Conservation (phyloP, 2,113 vertebrate genomes). For the Brevimyrus niger region DNA sequence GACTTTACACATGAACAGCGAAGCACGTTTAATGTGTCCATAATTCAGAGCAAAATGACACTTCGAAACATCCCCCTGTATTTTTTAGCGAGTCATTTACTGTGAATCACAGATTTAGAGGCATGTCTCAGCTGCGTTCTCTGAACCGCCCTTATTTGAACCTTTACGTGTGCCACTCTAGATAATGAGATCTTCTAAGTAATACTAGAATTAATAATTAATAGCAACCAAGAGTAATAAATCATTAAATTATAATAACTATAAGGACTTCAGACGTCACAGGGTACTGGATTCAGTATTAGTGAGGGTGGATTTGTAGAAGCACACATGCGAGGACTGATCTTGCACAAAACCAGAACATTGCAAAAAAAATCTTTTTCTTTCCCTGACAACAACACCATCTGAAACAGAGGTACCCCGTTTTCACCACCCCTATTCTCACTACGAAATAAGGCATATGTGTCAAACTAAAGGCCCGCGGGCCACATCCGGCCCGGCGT, state of each 20-base stretch:
- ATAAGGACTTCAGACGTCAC: not conserved
- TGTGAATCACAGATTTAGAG: not conserved
- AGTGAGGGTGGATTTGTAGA: not conserved
- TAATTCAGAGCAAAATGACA: not conserved
- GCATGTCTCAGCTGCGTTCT: not conserved
- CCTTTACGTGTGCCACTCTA: not conserved
- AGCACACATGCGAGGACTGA: not conserved
- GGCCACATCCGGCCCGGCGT: too few relatives aligned
- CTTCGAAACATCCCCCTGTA: not conserved
- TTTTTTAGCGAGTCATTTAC: not conserved
- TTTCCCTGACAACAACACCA: not conserved
- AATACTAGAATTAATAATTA: not conserved
- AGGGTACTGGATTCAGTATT: not conserved
- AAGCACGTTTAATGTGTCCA: not conserved
- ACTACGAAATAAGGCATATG: not conserved
- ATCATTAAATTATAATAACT: not conserved
- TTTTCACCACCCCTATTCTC: not conserved
- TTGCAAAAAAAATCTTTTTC: not conserved
- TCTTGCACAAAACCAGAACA: not conserved
- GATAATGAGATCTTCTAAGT: not conserved
- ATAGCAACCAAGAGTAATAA: not conserved
- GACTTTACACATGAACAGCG: not conserved
- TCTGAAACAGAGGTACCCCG: not conserved
- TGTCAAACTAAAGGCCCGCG: too few relatives aligned
- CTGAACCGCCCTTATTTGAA: not conserved